phyloP scores from a whole-genome alignment of 2,113 vertebrate species.

The Hypanus sabinus region DNA sequence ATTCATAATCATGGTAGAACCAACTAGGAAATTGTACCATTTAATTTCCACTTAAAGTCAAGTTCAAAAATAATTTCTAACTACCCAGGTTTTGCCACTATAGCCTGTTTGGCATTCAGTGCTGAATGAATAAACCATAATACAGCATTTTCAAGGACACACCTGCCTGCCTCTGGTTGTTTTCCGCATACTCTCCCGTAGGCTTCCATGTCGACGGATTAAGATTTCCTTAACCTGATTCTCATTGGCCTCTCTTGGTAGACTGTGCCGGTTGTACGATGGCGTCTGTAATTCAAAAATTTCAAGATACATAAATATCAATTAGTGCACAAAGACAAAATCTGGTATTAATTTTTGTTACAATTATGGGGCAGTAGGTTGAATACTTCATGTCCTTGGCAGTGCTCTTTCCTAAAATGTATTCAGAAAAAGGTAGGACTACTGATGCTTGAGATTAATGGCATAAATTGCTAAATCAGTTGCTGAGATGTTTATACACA shows the following conservation, averaged over 20 bases:
- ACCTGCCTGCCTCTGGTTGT: not conserved
- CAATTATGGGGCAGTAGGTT: not conserved
- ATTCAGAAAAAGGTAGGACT: not conserved
- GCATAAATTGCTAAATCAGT: no score
- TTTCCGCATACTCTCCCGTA: slow-evolving; percentile 75
- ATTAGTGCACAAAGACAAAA: not conserved
- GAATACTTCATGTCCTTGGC: no score
- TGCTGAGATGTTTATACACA: not conserved
- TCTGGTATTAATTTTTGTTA: not conserved
- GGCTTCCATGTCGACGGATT: slow-evolving; percentile 77
- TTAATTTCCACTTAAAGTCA: no score
- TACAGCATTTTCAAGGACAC: not conserved
- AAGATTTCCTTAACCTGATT: slow-evolving; percentile 80
- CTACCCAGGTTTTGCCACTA: not conserved
- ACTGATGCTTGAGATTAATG: no score
- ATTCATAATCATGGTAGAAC: no score
- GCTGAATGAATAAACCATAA: not conserved
- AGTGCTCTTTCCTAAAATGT: not conserved
- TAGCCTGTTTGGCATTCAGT: not conserved
- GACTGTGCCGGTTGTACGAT: slow-evolving; percentile 76
- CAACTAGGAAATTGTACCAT: no score
- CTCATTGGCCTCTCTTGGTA: slow-evolving; percentile 70
- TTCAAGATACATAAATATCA: not conserved
- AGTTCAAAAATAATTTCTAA: no score
- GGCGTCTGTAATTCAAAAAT: slow-evolving; percentile 63